Evolutionary conservation across 2,113 vertebrate genomes (phyloP).

Genomic region (Platichthys stellatus): DNA sequence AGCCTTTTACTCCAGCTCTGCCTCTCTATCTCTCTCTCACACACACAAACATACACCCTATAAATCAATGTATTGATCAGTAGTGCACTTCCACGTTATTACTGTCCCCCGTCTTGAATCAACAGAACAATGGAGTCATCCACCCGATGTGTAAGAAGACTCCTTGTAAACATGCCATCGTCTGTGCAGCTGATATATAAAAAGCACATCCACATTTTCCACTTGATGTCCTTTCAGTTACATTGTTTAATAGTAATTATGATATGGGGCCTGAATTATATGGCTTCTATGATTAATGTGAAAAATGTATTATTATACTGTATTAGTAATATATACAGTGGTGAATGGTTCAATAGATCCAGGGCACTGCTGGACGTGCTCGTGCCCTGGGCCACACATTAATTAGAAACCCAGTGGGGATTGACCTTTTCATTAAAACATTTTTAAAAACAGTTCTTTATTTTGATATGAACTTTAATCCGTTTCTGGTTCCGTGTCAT

Average conservation of each 20-base stretch:
- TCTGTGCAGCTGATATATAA: slow-evolving; percentile 27
- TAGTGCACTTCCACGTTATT: not conserved
- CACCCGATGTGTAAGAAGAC: not conserved
- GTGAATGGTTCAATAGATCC: not conserved
- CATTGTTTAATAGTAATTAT: not conserved
- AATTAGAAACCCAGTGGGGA: not conserved
- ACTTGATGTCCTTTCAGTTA: not conserved
- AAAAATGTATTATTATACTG: too few species aligned
- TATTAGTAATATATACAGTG: not conserved
- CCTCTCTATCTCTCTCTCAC: not conserved
- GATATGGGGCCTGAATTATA: not conserved
- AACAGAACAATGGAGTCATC: slow-evolving; percentile 20
- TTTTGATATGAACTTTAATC: not conserved
- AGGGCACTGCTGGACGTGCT: not conserved
- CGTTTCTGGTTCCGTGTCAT: too few species aligned
- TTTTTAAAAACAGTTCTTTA: not conserved
- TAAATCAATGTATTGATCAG: slow-evolving; percentile 8
- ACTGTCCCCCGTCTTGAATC: not conserved
- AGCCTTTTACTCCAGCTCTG: not conserved
- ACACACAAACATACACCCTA: not conserved
- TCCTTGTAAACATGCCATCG: not conserved
- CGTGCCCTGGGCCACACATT: not conserved
- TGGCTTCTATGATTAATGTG: not conserved
- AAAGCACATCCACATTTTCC: not conserved
- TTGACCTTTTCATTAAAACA: not conserved